Evolutionary conservation across 2,797 vertebrate genomes (phyloP).

Genomic region (Pangasius krempfi): DNA sequence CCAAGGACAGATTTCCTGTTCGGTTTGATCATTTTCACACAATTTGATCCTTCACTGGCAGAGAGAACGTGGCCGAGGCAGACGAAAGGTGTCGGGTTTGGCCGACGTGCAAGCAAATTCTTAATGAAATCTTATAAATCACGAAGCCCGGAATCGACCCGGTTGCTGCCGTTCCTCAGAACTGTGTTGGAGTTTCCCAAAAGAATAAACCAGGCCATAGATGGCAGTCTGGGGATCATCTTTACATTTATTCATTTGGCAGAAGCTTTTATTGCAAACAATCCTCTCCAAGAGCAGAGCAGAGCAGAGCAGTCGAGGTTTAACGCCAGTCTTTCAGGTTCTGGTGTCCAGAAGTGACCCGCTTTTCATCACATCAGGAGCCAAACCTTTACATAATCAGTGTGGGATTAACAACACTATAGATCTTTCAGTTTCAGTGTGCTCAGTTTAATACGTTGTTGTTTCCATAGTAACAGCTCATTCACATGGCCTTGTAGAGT

Average conservation of each 20-base stretch:
- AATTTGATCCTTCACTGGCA: not conserved
- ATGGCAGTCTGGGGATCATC: not conserved
- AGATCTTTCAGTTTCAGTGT: not conserved
- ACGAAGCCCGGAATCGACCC: slow-evolving; percentile 12
- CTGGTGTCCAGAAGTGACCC: not conserved
- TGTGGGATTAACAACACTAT: not conserved
- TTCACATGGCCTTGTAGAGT: not conserved
- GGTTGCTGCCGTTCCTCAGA: not conserved
- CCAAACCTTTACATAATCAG: not conserved
- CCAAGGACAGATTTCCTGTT: not conserved
- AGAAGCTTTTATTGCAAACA: not conserved
- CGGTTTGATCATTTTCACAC: not conserved
- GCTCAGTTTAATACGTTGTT: no score
- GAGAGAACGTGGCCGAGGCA: not conserved
- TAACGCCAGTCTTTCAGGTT: not conserved
- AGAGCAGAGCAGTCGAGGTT: not conserved
- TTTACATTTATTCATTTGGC: not conserved
- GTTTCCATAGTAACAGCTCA: not conserved
- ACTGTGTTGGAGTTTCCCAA: not conserved
- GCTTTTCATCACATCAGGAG: not conserved
- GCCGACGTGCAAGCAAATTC: not conserved
- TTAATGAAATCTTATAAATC: slow-evolving; percentile 50
- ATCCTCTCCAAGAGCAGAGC: not conserved
- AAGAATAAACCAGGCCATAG: not conserved
- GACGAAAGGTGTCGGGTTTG: not conserved